Conservation (phyloP, 2,797 vertebrate species). For the Rhincodon typus region DNA sequence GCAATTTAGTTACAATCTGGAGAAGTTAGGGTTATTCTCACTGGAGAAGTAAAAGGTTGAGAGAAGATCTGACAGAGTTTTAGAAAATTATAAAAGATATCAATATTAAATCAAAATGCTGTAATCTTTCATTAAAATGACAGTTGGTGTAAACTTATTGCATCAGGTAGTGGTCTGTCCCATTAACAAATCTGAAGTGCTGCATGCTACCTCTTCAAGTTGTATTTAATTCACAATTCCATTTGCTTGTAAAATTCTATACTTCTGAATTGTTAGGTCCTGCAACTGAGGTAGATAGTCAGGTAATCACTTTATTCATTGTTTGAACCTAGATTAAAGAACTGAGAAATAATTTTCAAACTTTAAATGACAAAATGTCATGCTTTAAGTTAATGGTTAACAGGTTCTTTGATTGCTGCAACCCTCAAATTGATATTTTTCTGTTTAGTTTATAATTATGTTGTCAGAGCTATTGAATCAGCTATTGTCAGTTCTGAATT, state of each 20-base stretch:
- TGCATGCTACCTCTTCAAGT: neutral
- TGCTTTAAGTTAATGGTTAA: neutral
- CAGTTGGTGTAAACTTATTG: neutral
- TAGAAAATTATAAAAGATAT: neutral
- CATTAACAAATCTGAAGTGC: neutral
- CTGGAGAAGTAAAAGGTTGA: no score
- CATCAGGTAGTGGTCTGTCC: neutral
- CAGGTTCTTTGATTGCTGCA: neutral
- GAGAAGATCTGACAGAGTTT: no score
- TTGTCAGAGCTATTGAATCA: no score
- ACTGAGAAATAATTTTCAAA: neutral
- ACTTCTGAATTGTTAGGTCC: neutral
- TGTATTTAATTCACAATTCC: neutral
- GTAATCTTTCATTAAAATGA: neutral
- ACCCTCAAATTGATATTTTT: neutral
- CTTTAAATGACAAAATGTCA: neutral
- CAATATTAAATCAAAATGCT: no score
- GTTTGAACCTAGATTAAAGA: neutral
- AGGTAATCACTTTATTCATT: neutral
- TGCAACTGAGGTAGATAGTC: neutral
- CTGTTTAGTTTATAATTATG: no score
- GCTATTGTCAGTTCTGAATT: neutral
- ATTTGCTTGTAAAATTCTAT: neutral
- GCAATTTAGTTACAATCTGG: no score
- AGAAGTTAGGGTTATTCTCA: no score